phyloP scores from a whole-genome alignment of 1,140 invertebrate species.

The Rhagoletis zephyria region DNA sequence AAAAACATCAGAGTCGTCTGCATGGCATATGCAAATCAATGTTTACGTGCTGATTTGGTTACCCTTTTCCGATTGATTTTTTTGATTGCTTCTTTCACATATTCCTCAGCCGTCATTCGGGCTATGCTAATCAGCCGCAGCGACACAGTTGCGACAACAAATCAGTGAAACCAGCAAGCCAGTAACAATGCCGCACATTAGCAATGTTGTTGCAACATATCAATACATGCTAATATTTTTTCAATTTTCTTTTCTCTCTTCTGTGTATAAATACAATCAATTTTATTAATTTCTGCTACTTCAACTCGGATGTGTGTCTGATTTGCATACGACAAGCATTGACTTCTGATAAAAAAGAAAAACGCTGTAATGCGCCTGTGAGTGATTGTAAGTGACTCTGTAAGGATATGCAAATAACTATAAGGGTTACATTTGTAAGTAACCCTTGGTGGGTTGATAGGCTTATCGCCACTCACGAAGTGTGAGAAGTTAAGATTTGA shows the following conservation, averaged over 20 bases:
- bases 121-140: slow-evolving; percentile 31
- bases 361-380: not conserved
- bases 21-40: slow-evolving; percentile 40
- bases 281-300: not conserved
- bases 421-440: not conserved
- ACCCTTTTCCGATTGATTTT: not conserved
- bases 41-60: slow-evolving; percentile 7
- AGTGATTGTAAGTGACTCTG: slow-evolving; percentile 18
- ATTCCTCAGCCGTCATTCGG: not conserved
- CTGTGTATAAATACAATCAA: not conserved
- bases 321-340: slow-evolving; percentile 37
- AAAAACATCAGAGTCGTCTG: not conserved
- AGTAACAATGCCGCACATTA: slow-evolving; percentile 5
- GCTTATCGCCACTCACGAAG: not conserved
- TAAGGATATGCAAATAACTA: slow-evolving; percentile 39
- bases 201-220: slow-evolving; percentile 41
- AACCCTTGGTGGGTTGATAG: not conserved
- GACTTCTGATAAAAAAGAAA: not conserved
- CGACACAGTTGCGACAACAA: not conserved
- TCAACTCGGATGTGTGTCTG: not conserved
- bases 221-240: slow-evolving; percentile 12
- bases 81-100: not conserved
- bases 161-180: slow-evolving; percentile 11
- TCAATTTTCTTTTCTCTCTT: not conserved
- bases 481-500: slow-evolving; percentile 25